Evolutionary conservation across 2,113 vertebrate genomes (phyloP).

Genomic region (Spheniscus mendiculus): DNA sequence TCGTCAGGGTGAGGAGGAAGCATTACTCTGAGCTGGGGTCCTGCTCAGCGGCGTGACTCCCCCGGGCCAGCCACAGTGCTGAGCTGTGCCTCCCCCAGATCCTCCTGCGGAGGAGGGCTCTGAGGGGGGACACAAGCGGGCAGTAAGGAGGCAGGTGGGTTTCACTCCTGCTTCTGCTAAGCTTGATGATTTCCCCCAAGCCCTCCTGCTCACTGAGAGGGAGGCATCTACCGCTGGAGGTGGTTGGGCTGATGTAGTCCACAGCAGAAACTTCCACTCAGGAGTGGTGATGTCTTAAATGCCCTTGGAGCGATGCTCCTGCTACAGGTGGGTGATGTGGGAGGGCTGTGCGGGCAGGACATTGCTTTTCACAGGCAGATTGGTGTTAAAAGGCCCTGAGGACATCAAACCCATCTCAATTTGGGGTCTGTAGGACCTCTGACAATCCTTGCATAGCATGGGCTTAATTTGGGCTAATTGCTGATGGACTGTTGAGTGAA

Average conservation of each 20-base stretch:
- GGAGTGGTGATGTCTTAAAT: background rate
- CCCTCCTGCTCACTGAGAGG: too few relatives aligned
- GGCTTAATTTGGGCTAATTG: accelerated
- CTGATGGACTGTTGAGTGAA: background rate
- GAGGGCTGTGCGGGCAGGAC: background rate
- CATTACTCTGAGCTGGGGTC: accelerated
- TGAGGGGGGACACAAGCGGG: accelerated
- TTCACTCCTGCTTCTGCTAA: background rate
- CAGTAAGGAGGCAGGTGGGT: background rate
- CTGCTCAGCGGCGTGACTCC: accelerated
- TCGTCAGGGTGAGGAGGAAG: background rate
- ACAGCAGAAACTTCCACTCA: background rate
- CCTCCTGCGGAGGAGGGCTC: background rate
- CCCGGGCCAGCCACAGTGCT: accelerated
- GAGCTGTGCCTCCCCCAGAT: too few relatives aligned
- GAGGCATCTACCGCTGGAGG: background rate
- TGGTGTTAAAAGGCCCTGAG: background rate
- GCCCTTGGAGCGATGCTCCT: accelerated
- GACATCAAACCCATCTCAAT: background rate
- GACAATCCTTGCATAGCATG: background rate
- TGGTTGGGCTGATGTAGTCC: background rate
- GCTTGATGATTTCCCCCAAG: background rate
- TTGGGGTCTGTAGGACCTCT: background rate
- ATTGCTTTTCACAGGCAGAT: background rate
- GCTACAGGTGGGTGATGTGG: background rate